A percentile compares a stretch with the other conserved stretches of the same genome.
phyloP scores from a whole-genome alignment of 2,888 invertebrate species.

The Sussaba pulchella region DNA sequence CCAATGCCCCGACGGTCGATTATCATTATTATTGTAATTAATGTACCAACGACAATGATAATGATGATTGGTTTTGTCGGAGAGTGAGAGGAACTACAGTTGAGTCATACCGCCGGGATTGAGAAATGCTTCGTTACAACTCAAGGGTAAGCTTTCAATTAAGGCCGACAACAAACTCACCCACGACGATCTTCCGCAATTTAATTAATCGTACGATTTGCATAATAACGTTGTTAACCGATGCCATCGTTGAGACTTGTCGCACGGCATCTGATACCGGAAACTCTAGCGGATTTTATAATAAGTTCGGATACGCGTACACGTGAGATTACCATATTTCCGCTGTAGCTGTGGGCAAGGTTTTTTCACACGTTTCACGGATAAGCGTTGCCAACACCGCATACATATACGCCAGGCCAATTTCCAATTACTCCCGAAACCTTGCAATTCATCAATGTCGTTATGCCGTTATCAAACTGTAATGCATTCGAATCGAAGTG shows the following conservation, averaged over 20 bases:
- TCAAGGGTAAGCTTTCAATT: slow-evolving; percentile 47
- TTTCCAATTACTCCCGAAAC: not conserved
- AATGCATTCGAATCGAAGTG: no score
- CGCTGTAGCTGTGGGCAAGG: slow-evolving; percentile 7
- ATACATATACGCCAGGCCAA: not conserved
- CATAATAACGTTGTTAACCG: slow-evolving; percentile 46
- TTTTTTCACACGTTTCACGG: slow-evolving; percentile 8
- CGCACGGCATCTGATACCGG: slow-evolving; percentile 9
- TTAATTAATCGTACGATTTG: slow-evolving; percentile 40
- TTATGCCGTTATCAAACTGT: no score
- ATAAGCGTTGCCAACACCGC: not conserved
- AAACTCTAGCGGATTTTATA: slow-evolving; percentile 19
- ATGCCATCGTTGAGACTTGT: not conserved
- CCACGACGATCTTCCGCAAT: slow-evolving; percentile 13
- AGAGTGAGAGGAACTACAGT: not conserved
- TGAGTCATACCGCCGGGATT: not conserved
- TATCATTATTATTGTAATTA: no score
- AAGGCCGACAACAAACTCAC: not conserved
- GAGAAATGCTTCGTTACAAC: slow-evolving; percentile 34
- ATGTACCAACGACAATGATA: not conserved
- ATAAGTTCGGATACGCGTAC: slow-evolving; percentile 12
- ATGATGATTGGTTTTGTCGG: not conserved
- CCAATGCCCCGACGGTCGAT: no score
- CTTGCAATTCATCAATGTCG: slow-evolving; percentile 1
- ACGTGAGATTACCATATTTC: slow-evolving; percentile 6